Base-by-base conservation (phyloP, 2,888 invertebrate species). In the Agrotis ipsilon region DNA sequence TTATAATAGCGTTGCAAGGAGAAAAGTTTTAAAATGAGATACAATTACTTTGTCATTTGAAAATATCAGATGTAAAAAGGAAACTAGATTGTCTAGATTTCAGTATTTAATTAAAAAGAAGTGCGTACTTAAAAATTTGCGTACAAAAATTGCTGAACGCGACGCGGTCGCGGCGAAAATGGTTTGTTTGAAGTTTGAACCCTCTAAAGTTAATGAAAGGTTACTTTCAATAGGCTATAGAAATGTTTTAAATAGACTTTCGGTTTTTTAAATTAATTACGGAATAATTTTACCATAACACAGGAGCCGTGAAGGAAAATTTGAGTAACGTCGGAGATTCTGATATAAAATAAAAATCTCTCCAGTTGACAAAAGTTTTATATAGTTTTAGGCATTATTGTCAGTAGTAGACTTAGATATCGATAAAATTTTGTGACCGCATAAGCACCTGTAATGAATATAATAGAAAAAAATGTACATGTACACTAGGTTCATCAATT, bases 171-270 rank as follows among this genome's bases (percentile, higher is more conserved):
- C 24, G 13, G 54, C 51, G 58, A 24, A 61, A 46, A 62, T 24
- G 45, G 59, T 55, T 55, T 73, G 60, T 78, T 75, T 78, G 51
- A 51, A 57, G 57, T 52, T 27, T 11, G 39, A 39, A 39, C 39
- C 51, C 32, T 21, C 24, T 57, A 79, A 77, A 61, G 52, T 78
- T 78, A 75, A 72, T 78, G 63, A 75, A 75, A 78, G 54, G 74
- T 49, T 65, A 39, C 24, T 6, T 64, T 39, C 72, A 48, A 61
- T 57, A 61, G 24, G 61, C 24, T 49, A 46, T 21, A 27, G 72
- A 57, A 72, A 21, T 45, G 58, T 71, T 21, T 63, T 54, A 27
- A 62, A 43, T 54, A 59, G 57, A 57, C 39, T 75, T 72, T 19
- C 19, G 13, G 19, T 39, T 55, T 63, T 60, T 51, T 18, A 18